Conservation (phyloP, 1,140 invertebrate species). For the Ips nitidus region DNA sequence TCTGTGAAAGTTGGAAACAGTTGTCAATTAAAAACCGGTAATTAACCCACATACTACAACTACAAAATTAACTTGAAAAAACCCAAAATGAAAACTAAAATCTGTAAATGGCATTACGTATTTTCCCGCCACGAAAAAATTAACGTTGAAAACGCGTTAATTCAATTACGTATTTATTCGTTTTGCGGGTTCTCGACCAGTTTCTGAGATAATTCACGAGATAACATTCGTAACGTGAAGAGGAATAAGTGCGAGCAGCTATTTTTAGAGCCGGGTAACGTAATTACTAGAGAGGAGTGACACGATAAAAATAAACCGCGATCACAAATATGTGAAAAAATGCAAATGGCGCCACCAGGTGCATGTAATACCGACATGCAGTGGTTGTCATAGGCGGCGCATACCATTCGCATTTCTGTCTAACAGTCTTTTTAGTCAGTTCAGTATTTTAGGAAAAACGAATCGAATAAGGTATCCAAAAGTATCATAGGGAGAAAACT, state of each 20-base stretch:
- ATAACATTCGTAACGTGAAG: neutral
- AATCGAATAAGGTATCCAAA: no score
- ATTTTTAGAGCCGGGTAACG: slow-evolving; percentile 21
- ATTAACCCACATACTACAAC: no score
- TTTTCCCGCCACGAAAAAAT: no score
- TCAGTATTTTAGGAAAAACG: no score
- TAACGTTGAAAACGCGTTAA: neutral
- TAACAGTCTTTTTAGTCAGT: no score
- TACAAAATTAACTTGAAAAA: no score
- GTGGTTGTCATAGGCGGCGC: neutral
- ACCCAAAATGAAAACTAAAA: no score
- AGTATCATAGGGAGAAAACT: no score
- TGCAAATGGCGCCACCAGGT: slow-evolving; percentile 29
- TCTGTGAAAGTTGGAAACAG: no score
- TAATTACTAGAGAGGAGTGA: slow-evolving; percentile 28
- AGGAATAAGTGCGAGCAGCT: slow-evolving; percentile 4
- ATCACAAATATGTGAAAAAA: slow-evolving; percentile 28
- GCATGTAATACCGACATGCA: slow-evolving; percentile 15
- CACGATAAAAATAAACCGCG: slow-evolving; percentile 29
- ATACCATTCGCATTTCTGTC: neutral
- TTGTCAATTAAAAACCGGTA: no score
- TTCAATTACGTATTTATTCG: slow-evolving; percentile 2
- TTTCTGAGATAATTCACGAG: neutral
- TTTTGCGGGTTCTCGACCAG: neutral
- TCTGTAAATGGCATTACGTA: no score